phyloP scores from a whole-genome alignment of 2,113 vertebrate genomes.

The Ancistrus triradiatus region DNA sequence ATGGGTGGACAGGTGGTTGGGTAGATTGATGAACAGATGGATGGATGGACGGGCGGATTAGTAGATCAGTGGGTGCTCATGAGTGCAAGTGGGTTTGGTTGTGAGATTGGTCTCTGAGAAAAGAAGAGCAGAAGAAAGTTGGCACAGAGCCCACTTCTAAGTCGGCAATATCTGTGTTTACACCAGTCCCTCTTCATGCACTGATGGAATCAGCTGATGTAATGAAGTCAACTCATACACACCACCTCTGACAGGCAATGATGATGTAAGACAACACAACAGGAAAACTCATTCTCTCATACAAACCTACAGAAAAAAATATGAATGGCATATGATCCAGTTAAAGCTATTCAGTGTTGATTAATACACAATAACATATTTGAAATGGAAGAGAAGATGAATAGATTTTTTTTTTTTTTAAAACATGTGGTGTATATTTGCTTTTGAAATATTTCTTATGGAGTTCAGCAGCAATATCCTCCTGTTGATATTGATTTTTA shows the following conservation, averaged over 20 bases:
- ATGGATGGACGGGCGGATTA: background rate
- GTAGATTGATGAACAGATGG: background rate
- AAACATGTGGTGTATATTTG: background rate
- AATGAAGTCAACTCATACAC: slow-evolving; percentile 64
- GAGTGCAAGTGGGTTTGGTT: too few relatives aligned
- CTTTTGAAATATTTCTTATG: slow-evolving; percentile 3
- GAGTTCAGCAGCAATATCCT: background rate
- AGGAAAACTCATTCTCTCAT: slow-evolving; percentile 7
- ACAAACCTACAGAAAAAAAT: background rate
- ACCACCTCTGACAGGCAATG: slow-evolving; percentile 19
- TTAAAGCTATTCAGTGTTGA: background rate
- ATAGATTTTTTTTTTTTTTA: background rate
- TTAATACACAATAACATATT: background rate
- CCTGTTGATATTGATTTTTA: slow-evolving; percentile 3
- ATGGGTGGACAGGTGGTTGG: too few relatives aligned
- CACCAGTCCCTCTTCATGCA: slow-evolving; percentile 61
- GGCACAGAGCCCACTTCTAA: slow-evolving; percentile 70
- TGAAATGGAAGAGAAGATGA: background rate
- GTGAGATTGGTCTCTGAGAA: too few relatives aligned
- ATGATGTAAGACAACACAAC: slow-evolving; percentile 16
- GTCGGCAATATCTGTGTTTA: slow-evolving; percentile 80
- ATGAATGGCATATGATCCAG: background rate
- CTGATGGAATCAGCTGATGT: slow-evolving; percentile 43
- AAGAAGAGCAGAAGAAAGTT: too few relatives aligned
- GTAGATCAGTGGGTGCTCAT: too few relatives aligned